Evolutionary conservation across 2,888 invertebrate species (phyloP).

Genomic region (Sipunculus nudus): DNA sequence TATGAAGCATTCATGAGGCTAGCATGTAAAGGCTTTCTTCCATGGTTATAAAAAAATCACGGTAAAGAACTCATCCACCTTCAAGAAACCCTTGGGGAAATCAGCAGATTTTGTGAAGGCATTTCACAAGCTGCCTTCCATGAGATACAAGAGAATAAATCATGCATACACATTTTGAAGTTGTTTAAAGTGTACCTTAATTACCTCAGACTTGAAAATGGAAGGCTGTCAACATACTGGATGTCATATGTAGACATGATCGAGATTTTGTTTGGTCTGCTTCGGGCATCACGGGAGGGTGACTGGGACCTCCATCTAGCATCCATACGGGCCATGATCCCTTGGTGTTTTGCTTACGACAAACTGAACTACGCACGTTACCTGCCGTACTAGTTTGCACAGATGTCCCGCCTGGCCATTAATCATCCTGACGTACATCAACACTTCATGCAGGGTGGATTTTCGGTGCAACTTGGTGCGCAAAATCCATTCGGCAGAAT

Average conservation of each 20-base stretch:
- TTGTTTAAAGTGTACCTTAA: conserved; percentile 3
- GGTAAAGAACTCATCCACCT: background rate
- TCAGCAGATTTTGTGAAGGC: background rate
- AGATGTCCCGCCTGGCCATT: conserved; percentile 25
- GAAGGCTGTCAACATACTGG: conserved; percentile 34
- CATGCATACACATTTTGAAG: background rate
- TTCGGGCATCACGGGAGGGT: conserved; percentile 35
- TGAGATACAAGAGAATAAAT: background rate
- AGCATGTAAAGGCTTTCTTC: conserved; percentile 16
- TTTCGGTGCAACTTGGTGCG: conserved; percentile 23
- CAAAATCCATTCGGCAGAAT: conserved; percentile 18
- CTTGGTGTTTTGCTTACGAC: conserved; percentile 44
- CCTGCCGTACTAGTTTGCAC: conserved; percentile 27
- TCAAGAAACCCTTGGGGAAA: background rate
- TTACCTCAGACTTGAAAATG: conserved; percentile 13
- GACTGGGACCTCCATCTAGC: conserved; percentile 36
- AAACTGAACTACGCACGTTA: conserved; percentile 41
- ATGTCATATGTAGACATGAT: conserved; percentile 44
- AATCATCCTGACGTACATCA: conserved; percentile 25
- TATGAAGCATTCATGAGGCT: conserved; percentile 37
- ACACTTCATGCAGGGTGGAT: conserved; percentile 23
- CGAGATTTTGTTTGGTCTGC: conserved; percentile 32
- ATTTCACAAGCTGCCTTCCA: background rate
- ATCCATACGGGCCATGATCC: conserved; percentile 33
- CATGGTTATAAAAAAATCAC: conserved; percentile 10